Base-by-base conservation (phyloP, 2,797 vertebrate genomes). In the Danio choprae region DNA sequence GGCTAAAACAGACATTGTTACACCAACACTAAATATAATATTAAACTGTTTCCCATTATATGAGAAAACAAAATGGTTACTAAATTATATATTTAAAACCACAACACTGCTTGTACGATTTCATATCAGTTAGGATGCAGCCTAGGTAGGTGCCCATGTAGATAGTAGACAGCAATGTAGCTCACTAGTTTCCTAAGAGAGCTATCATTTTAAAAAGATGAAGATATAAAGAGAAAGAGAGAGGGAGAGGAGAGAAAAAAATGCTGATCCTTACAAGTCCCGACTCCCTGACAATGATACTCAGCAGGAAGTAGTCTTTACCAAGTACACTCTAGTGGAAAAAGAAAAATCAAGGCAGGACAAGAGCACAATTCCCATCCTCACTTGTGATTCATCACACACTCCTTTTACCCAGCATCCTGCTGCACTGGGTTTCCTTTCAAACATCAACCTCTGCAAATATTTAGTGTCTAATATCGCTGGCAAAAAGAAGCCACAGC, bases 291-390 rank as follows among this genome's bases (percentile, higher is more conserved):
- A 50, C 68, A 79, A 72, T 73, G 69, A 51, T 63, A 73, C 59
- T 64, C 68, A 56, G 60, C 60, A 65, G 69, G 59, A 73, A 71
- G 56, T 71, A 65, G 76, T 79, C 44, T 51, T 62, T 58, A 77
- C 41, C 64, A 71, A 64, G 60, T 56, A 56, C 50, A 64, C 20
- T 73, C 29, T 11, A 73, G 69, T 62, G 46, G 38, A 51, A 29
- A 18, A 63, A n/a, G 16, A 63, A 72, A 60, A 48, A 68, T 59
- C 41, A 77, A 44, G 56, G n/a, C 58, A 72, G 69, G 59, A 64
- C 59, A 72, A 72, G 48, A 80, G 68, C 77, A 68, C 75, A 63
- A 62, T 22, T 78, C 58, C 29, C 29, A 59, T 16, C 38, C 40
- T 46, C 16, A 56, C 69, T 73, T 55, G 46, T 18, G 58, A 63